Base-by-base conservation (phyloP, 2,888 invertebrate species). In the Strigamia transsilvanica region DNA sequence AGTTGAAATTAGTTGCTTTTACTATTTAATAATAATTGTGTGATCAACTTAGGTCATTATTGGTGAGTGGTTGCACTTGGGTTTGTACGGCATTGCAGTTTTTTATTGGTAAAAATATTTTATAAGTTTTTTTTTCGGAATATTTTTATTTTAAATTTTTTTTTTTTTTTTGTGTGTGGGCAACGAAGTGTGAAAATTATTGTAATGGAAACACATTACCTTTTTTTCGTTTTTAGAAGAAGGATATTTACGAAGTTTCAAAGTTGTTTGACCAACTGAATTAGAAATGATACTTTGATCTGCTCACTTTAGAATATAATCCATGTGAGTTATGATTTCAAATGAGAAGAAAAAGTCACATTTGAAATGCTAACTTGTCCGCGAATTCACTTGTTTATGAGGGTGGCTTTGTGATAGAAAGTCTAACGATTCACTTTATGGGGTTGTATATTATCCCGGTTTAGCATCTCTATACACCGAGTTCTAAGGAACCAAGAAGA, bases 371-470 rank as follows among this genome's bases (percentile, higher is more conserved):
- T 73, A 73, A 73, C 73, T 73, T 73, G 73, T 32, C 73, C n/a
- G 73, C 32, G 73, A 73, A 73, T 73, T 27, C 32, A 73, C 73
- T 73, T 73, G 73, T 73, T 73, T 73, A 73, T 73, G 73, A 73
- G 3, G 73, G 27, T 73, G 73, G 73, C 73, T 73, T 73, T 73
- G 73, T 73, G 73, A 73, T 73, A 73, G 73, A 73, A 73, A 73
- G 73, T 32, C 73, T 73, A 73, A 73, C 73, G 73, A 73, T 27
- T 73, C 73, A 32, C 73, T 73, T 73, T 73, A 73, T 73, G n/a
- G 73, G 73, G 73, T 32, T 73, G 73, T 73, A 73, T 73, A 73
- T 73, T 73, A 73, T 73, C 73, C 73, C 73, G 73, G 73, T 73
- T 73, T 73, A 73, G 73, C 73, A 73, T 73, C 73, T 73, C 73